Evolutionary conservation across 1,140 invertebrate species (phyloP).

Genomic region (Trichogramma pretiosum): DNA sequence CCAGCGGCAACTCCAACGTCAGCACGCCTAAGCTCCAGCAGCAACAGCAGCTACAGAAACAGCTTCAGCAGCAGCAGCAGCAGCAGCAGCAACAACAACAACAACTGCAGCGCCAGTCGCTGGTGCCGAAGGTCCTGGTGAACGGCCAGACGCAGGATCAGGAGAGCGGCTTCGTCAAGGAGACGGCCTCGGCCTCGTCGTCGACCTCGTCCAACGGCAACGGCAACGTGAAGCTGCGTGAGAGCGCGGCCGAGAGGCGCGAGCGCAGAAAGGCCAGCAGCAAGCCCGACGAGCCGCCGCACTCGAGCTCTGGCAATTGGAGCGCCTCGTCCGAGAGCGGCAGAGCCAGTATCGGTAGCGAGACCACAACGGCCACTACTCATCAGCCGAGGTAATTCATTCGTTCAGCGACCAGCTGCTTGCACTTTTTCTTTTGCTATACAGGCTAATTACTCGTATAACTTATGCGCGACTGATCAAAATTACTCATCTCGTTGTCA

Average conservation of each 20-base stretch:
- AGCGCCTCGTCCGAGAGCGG: conserved; percentile 84
- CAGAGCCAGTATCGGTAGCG: conserved; percentile 70
- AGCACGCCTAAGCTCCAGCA: conserved; percentile 48
- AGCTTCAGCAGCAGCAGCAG: conserved; percentile 42
- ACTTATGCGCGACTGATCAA: too few species aligned
- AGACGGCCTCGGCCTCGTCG: neutral
- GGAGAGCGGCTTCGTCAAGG: neutral
- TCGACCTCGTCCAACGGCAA: too few species aligned
- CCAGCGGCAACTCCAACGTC: too few species aligned
- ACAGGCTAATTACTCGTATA: too few species aligned
- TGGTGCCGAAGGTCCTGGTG: too few species aligned
- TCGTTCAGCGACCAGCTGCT: too few species aligned
- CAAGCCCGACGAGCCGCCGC: conserved; percentile 57
- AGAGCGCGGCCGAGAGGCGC: conserved; percentile 57
- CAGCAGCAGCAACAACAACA: neutral
- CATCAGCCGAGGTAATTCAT: conserved; percentile 62
- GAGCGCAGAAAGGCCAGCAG: conserved; percentile 45
- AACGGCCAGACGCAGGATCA: neutral
- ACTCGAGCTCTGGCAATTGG: conserved; percentile 90
- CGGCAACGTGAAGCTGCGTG: conserved; percentile 58
- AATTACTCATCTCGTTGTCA: too few species aligned
- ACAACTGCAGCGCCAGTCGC: neutral
- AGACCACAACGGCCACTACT: conserved; percentile 65
- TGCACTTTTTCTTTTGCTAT: too few species aligned
- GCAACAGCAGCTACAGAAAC: conserved; percentile 30